Conservation (phyloP, 1,140 invertebrate species). For the Drosophila pseudoobscura region DNA sequence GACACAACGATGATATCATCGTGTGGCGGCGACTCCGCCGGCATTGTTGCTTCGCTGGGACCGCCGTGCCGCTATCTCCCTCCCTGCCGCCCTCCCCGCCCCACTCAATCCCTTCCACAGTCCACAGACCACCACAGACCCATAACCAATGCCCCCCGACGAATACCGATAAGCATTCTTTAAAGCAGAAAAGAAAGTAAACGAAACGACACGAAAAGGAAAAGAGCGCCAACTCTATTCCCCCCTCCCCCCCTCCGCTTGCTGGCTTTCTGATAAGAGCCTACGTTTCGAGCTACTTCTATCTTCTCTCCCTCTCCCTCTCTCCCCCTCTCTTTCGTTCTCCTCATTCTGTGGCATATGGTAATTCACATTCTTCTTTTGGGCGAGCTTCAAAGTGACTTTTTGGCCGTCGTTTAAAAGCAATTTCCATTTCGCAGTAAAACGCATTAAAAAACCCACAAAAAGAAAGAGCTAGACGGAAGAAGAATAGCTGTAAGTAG, state of each 20-base stretch:
- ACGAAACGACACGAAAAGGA: conserved; percentile 22
- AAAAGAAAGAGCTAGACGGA: conserved; percentile 15
- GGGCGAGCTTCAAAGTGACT: conserved; percentile 30
- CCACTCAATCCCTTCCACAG: conserved; percentile 21
- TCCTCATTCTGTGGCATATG: conserved; percentile 53
- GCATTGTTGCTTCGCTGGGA: conserved; percentile 45
- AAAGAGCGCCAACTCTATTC: conserved; percentile 33
- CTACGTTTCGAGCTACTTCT: neutral
- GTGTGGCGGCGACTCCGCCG: conserved; percentile 37
- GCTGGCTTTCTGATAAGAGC: neutral
- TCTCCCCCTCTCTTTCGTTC: conserved; percentile 6
- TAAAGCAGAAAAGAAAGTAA: conserved; percentile 45
- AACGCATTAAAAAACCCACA: conserved; percentile 50
- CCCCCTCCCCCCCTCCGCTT: neutral
- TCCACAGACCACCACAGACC: conserved; percentile 28
- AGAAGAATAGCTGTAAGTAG: neutral
- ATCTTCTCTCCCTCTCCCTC: conserved; percentile 14
- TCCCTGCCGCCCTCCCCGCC: conserved; percentile 6
- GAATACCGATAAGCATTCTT: conserved; percentile 77
- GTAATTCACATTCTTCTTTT: conserved; percentile 58
- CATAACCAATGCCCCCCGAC: conserved; percentile 44
- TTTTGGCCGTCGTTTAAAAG: conserved; percentile 58
- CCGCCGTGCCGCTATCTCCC: conserved; percentile 43
- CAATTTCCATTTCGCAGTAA: conserved; percentile 76
- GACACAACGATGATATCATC: conserved; percentile 72